Percentiles rank a stretch among this genome's conserved stretches.
These are phyloP conservation scores for Acronicta psi DNA, from an alignment of 2,888 invertebrate genomes.

Conservation along the genomic window DNA sequence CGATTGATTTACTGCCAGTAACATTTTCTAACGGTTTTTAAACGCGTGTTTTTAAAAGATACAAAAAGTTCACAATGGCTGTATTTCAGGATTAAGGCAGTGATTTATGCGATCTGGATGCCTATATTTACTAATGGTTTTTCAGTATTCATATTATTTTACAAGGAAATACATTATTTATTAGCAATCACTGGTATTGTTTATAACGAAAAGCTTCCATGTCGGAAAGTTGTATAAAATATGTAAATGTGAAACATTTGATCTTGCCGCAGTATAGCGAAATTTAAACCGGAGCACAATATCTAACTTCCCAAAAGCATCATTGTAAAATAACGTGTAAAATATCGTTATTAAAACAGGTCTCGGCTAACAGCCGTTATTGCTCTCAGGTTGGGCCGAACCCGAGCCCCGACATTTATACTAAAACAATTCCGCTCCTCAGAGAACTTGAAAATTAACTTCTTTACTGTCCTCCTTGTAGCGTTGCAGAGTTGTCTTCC, in stretches of 20 bases:
- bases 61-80: constrained; percentile 29
- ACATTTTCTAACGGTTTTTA: constrained; percentile 52
- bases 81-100: constrained; percentile 42
- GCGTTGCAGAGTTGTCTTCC: constrained; percentile 35
- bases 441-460: constrained; percentile 52
- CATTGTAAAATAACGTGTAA: constrained; percentile 52
- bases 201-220: constrained; percentile 3
- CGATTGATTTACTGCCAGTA: constrained; percentile 66
- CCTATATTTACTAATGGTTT: constrained; percentile 16
- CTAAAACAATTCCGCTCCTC: constrained; percentile 49
- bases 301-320: constrained; percentile 41
- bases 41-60: constrained; percentile 40
- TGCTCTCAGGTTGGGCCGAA: constrained; percentile 39
- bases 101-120: constrained; percentile 35
- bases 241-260: constrained; percentile 35
- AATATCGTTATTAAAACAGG: constrained; percentile 54
- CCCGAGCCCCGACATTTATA: constrained; percentile 34
- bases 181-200: not conserved
- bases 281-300: constrained; percentile 50
- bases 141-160: not conserved
- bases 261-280: constrained; percentile 32
- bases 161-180: not conserved
- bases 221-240: constrained; percentile 25
- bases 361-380: constrained; percentile 49
- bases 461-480: constrained; percentile 42